Percentiles rank a stretch among this genome's conserved stretches.
Evolutionary conservation across 2,797 vertebrate genomes (phyloP).

Genomic region (Alca torda): DNA sequence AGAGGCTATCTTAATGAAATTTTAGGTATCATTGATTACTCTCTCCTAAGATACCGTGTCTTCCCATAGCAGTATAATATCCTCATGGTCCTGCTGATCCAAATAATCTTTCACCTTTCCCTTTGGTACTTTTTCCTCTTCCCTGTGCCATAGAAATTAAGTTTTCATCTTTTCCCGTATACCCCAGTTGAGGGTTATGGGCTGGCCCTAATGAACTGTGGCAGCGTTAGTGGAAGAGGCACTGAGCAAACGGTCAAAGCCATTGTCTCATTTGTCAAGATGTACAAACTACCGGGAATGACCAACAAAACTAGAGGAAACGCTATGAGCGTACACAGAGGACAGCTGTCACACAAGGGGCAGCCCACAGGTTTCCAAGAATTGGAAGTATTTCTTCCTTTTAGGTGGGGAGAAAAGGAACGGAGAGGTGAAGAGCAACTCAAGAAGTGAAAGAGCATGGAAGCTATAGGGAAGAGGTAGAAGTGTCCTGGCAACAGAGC

Average conservation of each 20-base stretch:
- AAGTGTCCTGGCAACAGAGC: background rate
- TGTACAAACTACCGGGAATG: background rate
- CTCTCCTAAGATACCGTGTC: accelerated
- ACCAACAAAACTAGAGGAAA: background rate
- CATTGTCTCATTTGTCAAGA: background rate
- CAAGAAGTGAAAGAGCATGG: background rate
- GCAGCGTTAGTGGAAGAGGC: background rate
- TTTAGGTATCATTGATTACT: background rate
- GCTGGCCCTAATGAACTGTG: background rate
- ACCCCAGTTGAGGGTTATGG: background rate
- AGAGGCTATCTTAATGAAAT: background rate
- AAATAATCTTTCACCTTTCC: background rate
- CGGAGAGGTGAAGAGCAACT: background rate
- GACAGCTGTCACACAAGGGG: background rate
- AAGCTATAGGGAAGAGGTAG: accelerated
- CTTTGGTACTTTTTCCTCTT: background rate
- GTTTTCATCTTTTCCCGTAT: accelerated
- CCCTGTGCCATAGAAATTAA: background rate
- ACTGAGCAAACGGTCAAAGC: background rate
- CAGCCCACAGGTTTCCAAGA: accelerated
- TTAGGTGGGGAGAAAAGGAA: background rate
- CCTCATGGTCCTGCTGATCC: background rate
- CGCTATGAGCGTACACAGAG: accelerated
- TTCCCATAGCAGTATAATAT: background rate
- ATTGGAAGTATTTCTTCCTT: background rate